Conservation (phyloP, 2,113 vertebrate genomes). For the Seriola quinqueradiata region DNA sequence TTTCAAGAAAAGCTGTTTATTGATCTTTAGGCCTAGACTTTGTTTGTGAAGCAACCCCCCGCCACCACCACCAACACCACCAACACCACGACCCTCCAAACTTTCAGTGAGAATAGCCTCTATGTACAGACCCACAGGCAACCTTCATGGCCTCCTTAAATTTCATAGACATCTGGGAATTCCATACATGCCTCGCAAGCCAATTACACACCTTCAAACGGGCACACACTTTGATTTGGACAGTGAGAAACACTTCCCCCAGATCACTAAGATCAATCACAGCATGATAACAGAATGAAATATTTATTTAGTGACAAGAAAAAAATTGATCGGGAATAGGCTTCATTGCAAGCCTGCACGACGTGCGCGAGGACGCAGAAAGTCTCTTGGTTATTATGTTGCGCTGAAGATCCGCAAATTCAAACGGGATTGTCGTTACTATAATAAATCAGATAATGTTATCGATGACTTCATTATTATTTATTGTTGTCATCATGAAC, state of each 20-base stretch:
- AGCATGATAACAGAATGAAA: conserved; percentile 28
- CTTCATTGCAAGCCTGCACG: not conserved
- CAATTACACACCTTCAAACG: conserved; percentile 97
- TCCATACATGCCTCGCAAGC: conserved; percentile 93
- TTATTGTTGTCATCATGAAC: not conserved
- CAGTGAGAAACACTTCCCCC: conserved; percentile 81
- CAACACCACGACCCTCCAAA: not conserved
- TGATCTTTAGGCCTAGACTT: conserved; percentile 17
- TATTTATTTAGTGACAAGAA: conserved; percentile 57
- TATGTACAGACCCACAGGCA: conserved; percentile 27
- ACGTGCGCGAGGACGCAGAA: not conserved
- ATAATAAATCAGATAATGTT: not conserved
- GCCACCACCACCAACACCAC: not conserved
- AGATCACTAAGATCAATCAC: conserved; percentile 70
- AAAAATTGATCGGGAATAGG: not conserved
- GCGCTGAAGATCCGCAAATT: conserved; percentile 1
- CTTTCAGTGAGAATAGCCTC: conserved; percentile 43
- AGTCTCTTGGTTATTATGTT: not conserved
- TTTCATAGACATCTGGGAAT: conserved; percentile 98
- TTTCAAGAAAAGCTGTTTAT: conserved; percentile 1
- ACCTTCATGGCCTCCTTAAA: conserved; percentile 91
- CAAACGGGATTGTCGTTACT: not conserved
- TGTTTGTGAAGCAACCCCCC: conserved; percentile 5
- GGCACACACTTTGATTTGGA: conserved; percentile 89
- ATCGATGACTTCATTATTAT: not conserved